These are phyloP conservation scores for Parazoanthus atlanticus DNA, from an alignment of 92 coral and sea anemone species.

Conservation along the genomic window DNA sequence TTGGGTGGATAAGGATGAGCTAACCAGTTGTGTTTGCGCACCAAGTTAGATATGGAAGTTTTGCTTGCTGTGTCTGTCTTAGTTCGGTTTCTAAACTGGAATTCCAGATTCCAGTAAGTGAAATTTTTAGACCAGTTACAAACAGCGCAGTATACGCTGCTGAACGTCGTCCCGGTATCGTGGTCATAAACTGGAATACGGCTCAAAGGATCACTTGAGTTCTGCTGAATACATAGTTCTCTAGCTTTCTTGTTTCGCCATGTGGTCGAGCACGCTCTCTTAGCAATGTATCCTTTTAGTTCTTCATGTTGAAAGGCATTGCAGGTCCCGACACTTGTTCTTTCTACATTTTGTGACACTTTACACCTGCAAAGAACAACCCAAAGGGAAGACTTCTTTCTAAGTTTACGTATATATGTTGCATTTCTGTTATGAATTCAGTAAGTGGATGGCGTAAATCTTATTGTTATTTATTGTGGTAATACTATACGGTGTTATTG, in stretches of 20 bases:
- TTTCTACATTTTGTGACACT: neutral
- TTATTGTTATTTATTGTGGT: no score
- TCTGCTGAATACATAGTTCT: neutral
- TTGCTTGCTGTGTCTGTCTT: neutral
- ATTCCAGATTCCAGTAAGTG: neutral
- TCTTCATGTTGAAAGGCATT: neutral
- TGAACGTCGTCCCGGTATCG: neutral
- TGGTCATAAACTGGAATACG: constrained; percentile 16
- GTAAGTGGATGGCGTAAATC: no score
- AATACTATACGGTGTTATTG: no score
- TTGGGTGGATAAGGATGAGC: neutral
- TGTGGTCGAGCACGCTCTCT: neutral
- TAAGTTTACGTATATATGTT: no score
- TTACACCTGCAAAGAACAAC: neutral
- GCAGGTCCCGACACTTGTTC: neutral
- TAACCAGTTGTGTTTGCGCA: neutral
- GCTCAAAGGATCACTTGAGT: neutral
- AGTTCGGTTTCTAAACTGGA: neutral
- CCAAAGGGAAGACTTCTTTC: neutral
- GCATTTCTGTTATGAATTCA: no score
- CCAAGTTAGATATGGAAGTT: neutral
- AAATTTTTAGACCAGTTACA: constrained; percentile 17
- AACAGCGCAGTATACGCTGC: constrained; percentile 21
- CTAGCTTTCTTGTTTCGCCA: neutral
- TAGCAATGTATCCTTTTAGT: neutral